phyloP scores from a whole-genome alignment of 2,888 invertebrate species.

The Volucella zonaria region DNA sequence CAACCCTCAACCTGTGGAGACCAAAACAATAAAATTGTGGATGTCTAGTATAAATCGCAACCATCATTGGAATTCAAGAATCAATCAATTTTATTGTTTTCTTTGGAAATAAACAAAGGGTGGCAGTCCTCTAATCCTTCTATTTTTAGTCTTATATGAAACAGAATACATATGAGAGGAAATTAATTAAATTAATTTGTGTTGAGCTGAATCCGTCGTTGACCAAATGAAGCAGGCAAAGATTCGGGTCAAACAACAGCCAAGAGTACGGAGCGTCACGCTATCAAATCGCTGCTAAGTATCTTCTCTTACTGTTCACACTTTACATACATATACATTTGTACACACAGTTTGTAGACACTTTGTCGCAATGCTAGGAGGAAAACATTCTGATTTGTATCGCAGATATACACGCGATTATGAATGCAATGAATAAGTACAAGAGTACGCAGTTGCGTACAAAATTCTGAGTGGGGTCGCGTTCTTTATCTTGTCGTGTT shows the following conservation, averaged over 20 bases:
- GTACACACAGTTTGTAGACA: not conserved
- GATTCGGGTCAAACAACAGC: slow-evolving; percentile 29
- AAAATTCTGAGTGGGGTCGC: not conserved
- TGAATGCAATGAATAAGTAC: slow-evolving; percentile 26
- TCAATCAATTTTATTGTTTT: slow-evolving; percentile 2
- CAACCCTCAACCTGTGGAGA: not conserved
- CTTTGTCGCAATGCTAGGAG: not conserved
- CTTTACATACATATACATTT: slow-evolving; percentile 25
- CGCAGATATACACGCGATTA: slow-evolving; percentile 33
- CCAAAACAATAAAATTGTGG: not conserved
- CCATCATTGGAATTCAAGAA: slow-evolving; percentile 3
- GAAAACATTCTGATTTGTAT: slow-evolving; percentile 20
- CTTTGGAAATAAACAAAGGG: slow-evolving; percentile 1
- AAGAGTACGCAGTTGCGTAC: slow-evolving; percentile 11
- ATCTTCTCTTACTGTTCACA: not conserved
- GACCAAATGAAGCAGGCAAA: slow-evolving; percentile 20
- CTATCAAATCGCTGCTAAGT: slow-evolving; percentile 33
- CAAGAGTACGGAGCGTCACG: slow-evolving; percentile 1
- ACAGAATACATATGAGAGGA: not conserved
- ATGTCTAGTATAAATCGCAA: not conserved
- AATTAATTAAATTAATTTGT: slow-evolving; percentile 49
- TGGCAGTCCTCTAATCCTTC: slow-evolving; percentile 20
- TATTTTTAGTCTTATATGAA: slow-evolving; percentile 34
- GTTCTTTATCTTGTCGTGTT: slow-evolving; percentile 31
- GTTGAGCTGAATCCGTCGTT: slow-evolving; percentile 31